Evolutionary conservation across 2,888 invertebrate genomes (phyloP), one percentile per base, ranked within the genome.

Genomic region (Ophion ventricosus): DNA sequence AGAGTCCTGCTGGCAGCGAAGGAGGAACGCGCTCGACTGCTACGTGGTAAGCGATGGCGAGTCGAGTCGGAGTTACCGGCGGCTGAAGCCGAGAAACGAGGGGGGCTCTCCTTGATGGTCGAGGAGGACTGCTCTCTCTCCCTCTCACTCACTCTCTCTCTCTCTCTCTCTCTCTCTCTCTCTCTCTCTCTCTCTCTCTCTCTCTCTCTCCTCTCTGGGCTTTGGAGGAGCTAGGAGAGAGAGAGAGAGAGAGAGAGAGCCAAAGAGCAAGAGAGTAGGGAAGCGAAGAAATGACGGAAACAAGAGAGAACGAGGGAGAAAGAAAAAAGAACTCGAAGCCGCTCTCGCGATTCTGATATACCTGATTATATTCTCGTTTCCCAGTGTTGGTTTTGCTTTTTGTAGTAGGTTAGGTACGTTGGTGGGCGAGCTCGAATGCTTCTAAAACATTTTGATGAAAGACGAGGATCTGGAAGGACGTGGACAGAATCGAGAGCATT

Each of bases 21-120:
- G 87, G 83, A 86, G 85, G 87, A 87, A 86, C 87, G 85, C 87
- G 86, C 83, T 85, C 85, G 86, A 87, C 87, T 87, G 86, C 85
- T 81, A 83, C 76, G 83, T 80, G 83, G 83, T 84, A 80, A 66
- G 88, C 82, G 81, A 82, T 69, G 85, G 77, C 84, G 87, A 69
- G 87, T 85, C 87, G 86, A 85, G 83, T 73, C 83, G 74, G 64
- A 49, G 84, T 77, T 77, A 76, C 76, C 75, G 80, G 74, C 77
- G 74, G 49, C 80, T 49, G 23, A 54, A 49, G 20, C 63, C 35
- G 74, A 83, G 84, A 84, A 74, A 54, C 57, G 83, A 83, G 85
- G 83, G 84, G 85, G 83, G 81, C 72, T 64, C 64, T 77, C 75
- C 77, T 82, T 80, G 81, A 63, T 69, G 81, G 49, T 82, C 82